These are phyloP conservation scores for Coremacera marginata DNA, from an alignment of 2,888 invertebrate genomes.

Conservation along the genomic window DNA sequence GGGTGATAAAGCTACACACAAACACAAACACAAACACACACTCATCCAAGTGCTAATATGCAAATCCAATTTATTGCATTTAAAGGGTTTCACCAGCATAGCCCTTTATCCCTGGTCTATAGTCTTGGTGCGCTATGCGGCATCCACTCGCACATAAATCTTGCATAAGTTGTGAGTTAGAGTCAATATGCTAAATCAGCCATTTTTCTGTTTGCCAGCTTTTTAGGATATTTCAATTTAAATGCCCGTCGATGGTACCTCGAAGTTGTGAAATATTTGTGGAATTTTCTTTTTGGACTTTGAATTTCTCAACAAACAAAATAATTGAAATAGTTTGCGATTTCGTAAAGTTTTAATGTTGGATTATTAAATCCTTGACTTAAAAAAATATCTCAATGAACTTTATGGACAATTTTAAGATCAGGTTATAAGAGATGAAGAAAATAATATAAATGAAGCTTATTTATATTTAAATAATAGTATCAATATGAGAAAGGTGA, in stretches of 20 bases:
- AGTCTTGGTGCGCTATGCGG: neutral
- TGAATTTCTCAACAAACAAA: neutral
- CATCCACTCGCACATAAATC: slow-evolving; percentile 53
- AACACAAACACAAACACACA: slow-evolving; percentile 1
- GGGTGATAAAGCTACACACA: neutral
- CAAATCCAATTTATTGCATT: slow-evolving; percentile 63
- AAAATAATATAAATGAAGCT: too few species aligned
- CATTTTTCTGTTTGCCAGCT: neutral
- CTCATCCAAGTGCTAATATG: slow-evolving; percentile 57
- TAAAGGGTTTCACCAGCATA: slow-evolving; percentile 30
- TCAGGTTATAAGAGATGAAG: too few species aligned
- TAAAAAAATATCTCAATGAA: too few species aligned
- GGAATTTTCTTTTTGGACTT: neutral
- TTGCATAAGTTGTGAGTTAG: slow-evolving; percentile 57
- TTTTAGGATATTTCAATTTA: slow-evolving; percentile 9
- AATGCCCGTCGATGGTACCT: neutral
- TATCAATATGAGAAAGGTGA: too few species aligned
- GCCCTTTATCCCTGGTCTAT: neutral
- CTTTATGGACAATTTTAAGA: too few species aligned
- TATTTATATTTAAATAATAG: too few species aligned
- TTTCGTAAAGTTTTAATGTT: neutral
- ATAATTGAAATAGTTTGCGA: neutral
- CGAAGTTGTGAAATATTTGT: neutral
- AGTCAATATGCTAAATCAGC: slow-evolving; percentile 63
- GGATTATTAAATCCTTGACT: neutral